These are phyloP conservation scores for Stegostoma tigrinum DNA, from an alignment of 2,113 vertebrate species.

Conservation along the genomic window DNA sequence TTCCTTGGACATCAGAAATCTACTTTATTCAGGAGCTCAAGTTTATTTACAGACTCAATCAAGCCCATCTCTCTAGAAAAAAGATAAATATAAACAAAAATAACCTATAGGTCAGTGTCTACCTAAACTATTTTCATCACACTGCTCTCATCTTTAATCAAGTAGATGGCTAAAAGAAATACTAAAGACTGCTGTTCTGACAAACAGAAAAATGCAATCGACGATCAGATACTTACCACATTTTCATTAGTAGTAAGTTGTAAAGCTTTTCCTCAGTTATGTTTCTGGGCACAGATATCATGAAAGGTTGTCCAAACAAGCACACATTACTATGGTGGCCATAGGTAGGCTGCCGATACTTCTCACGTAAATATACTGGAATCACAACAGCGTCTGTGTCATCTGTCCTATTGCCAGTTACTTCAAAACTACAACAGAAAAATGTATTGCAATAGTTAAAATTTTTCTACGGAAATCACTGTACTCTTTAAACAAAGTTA, in stretches of 20 bases:
- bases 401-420: conserved; percentile 80
- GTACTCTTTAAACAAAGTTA: not conserved
- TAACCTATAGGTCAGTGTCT: not conserved
- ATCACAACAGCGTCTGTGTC: conserved; percentile 90
- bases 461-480: not conserved
- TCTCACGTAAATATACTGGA: conserved; percentile 89
- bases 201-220: not conserved
- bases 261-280: conserved; percentile 94
- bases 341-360: conserved; percentile 88
- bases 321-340: conserved; percentile 86
- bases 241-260: conserved; percentile 83
- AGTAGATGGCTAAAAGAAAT: not conserved
- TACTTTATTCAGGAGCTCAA: not conserved
- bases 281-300: conserved; percentile 84
- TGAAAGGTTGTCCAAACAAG: conserved; percentile 90
- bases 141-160: not conserved
- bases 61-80: not conserved
- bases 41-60: not conserved
- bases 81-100: not conserved
- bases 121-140: not conserved
- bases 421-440: conserved; percentile 54
- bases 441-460: not conserved
- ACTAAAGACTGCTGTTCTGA: not conserved
- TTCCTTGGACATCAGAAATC: not conserved
- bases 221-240: conserved; percentile 65